Evolutionary conservation across 2,888 invertebrate genomes (phyloP), one percentile per base, ranked within the genome.

Genomic region (Agriopis leucophaearia): DNA sequence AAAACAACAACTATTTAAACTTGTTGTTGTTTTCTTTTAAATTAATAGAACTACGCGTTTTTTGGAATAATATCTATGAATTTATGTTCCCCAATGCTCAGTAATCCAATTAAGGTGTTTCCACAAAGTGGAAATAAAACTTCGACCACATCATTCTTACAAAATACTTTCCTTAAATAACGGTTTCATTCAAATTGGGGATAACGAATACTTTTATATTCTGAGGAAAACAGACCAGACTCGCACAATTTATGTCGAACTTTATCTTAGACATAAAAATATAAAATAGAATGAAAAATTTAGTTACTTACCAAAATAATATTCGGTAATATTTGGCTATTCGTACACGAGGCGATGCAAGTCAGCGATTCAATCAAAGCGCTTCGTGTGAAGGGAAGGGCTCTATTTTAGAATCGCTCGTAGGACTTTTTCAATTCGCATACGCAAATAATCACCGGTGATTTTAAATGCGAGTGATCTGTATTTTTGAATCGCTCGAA

Each of bases 101-200:
- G 45, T 56, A 56, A 56, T 45, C 35, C 44, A 56, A 56, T 45
- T 56, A 56, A 56, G 45, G n/a, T 56, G 56, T 56, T 45, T 16
- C 1, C 45, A 56, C 35, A 38, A 27, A 56, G n/a, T 35, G 35
- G 27, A 44, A 56, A 45, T 56, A 45, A 56, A 55, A 42, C 38
- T 16, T 38, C 8, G 0, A 27, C 45, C 56, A 45, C 27, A 45
- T 45, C n/a, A 38, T 56, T 45, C 56, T 45, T 56, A 27, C 27
- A 45, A 55, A 52, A 42, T 55, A 12, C 55, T 56, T 56, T 35
- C 56, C 45, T 56, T 44, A 56, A 56, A 56, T 45, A 56, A 56
- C 44, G 44, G n/a, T n/a, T 45, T 35, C 56, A 27, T 56, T 45
- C 56, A 56, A 45, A 56, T 56, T 45, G 56, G 42, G 15, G 27